Percentiles rank a stretch among this genome's conserved stretches.
phyloP scores from a whole-genome alignment of 2,797 vertebrate species.

The Pipistrellus kuhlii region DNA sequence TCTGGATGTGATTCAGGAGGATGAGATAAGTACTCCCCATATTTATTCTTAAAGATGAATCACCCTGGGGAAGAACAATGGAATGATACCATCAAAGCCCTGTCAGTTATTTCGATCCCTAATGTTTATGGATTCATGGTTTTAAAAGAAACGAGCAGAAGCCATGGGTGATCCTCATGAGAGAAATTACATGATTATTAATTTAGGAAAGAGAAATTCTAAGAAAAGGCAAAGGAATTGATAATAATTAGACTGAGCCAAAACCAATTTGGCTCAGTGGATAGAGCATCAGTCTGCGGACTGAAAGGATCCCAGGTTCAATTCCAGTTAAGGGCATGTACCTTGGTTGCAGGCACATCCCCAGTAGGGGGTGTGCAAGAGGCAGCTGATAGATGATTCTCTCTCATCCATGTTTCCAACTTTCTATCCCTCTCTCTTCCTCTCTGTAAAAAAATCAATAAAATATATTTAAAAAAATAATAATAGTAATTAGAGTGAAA shows the following conservation, averaged over 20 bases:
- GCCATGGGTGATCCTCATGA: neutral
- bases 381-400: too few species aligned
- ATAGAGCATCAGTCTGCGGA: too few species aligned
- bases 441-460: too few species aligned
- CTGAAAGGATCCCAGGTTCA: too few species aligned
- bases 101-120: neutral
- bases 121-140: neutral
- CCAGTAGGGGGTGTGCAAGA: too few species aligned
- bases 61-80: neutral
- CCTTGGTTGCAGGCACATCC: too few species aligned
- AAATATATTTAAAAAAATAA: too few species aligned
- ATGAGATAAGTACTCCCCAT: neutral
- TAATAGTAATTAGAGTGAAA: neutral
- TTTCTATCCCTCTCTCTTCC: too few species aligned
- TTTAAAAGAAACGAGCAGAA: constrained; percentile 42
- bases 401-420: too few species aligned
- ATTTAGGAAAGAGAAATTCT: constrained; percentile 6
- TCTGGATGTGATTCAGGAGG: neutral
- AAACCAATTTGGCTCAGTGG: too few species aligned
- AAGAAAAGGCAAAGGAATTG: neutral
- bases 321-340: too few species aligned
- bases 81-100: neutral
- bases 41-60: neutral
- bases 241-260: neutral
- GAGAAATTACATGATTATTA: neutral